These are phyloP conservation scores for Eublepharis macularius DNA, from an alignment of 2,113 vertebrate genomes.

Conservation along the genomic window DNA sequence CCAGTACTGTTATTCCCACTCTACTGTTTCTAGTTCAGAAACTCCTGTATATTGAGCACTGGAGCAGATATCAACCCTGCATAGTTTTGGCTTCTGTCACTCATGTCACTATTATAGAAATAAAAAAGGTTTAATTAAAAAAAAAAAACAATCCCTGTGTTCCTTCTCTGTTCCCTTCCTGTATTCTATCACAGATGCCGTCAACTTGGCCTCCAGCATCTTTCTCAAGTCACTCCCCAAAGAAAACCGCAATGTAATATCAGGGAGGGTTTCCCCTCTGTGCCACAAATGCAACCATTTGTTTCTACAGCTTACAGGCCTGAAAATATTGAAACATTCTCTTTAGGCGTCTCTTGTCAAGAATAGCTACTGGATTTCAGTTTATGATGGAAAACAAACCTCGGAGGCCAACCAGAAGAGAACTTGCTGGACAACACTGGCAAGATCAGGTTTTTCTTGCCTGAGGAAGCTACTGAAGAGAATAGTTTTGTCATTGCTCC, in stretches of 20 bases:
- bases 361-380: background rate
- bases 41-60: too few species aligned
- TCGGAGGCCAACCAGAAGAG: background rate
- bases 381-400: slow-evolving; percentile 29
- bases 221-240: background rate
- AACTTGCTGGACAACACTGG: background rate
- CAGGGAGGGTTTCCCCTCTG: background rate
- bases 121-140: background rate
- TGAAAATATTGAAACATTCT: background rate
- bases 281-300: background rate
- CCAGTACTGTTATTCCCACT: too few species aligned
- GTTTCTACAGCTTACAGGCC: background rate
- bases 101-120: background rate
- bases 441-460: slow-evolving; percentile 6
- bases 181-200: background rate
- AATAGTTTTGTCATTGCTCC: background rate
- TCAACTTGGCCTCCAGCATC: background rate
- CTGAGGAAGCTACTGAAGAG: background rate
- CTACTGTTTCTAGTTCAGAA: too few species aligned
- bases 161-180: background rate
- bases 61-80: too few species aligned
- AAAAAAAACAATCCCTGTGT: background rate
- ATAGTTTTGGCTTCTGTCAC: background rate
- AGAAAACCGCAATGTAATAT: background rate
- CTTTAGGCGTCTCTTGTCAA: background rate